phyloP scores from a whole-genome alignment of 2,888 invertebrate genomes.

The Eugnorisma glareosa region DNA sequence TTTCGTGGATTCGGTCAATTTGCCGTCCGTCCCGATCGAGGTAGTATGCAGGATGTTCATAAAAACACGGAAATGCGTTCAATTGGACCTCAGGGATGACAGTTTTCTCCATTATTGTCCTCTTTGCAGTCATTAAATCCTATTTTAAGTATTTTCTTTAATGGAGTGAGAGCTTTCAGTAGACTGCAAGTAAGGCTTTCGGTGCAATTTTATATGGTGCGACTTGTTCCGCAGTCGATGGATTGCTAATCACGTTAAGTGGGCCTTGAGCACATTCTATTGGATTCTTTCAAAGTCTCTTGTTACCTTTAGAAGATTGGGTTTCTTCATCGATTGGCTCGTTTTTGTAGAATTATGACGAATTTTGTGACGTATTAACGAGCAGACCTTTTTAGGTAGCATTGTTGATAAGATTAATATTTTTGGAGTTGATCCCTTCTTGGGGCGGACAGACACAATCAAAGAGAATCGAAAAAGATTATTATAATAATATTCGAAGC shows the following conservation, averaged over 20 bases:
- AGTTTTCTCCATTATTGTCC: constrained; percentile 30
- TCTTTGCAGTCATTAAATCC: constrained; percentile 23
- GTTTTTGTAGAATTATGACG: constrained; percentile 8
- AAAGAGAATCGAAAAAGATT: constrained; percentile 55
- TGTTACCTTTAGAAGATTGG: constrained; percentile 17
- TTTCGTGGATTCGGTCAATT: constrained; percentile 7
- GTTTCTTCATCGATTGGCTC: constrained; percentile 16
- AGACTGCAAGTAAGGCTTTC: neutral
- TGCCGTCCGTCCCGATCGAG: constrained; percentile 12
- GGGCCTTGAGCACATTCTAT: constrained; percentile 4
- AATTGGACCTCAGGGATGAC: constrained; percentile 34
- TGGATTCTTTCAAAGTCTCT: constrained; percentile 2
- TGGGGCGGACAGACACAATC: constrained; percentile 38
- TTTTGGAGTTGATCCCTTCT: constrained; percentile 48
- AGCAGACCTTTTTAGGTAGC: constrained; percentile 28
- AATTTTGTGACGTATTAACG: constrained; percentile 28
- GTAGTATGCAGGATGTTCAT: constrained; percentile 18
- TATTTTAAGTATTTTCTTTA: constrained; percentile 19
- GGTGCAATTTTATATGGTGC: constrained; percentile 2
- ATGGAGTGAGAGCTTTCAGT: constrained; percentile 16
- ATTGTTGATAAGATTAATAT: constrained; percentile 63
- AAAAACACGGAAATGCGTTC: constrained; percentile 35
- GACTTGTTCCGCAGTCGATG: neutral
- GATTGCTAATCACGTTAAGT: constrained; percentile 37
- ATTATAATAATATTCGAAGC: constrained; percentile 48